Evolutionary conservation across 2,113 vertebrate genomes (phyloP), one percentile per base, ranked within the genome.

Genomic region (Cettia cetti): DNA sequence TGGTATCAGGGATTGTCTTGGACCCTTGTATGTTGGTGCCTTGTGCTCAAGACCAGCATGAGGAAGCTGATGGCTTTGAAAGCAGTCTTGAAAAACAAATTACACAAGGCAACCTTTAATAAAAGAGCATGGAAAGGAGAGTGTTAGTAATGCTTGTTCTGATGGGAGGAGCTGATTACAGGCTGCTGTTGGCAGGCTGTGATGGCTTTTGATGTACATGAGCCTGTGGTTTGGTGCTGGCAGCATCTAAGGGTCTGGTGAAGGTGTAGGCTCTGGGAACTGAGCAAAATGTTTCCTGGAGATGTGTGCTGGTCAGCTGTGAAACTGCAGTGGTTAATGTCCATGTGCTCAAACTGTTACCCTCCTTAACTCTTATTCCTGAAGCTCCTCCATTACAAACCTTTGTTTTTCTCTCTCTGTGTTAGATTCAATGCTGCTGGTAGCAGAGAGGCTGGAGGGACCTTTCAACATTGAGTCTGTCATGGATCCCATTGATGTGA

Each of bases 391-490:
- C 24, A 6, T 64, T 68, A 49, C 79, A 64, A 71, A 4, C 15
- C 21, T 54, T 66, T 0, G 0, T 59, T 60, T 60, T 60, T 60
- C 57, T 37, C 15, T 60, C 35, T 60, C 24, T 60, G 24, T 60
- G 35, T 27, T 60, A 61, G 59, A 61, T 61, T 61, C 99, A 0
- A 99, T 99, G 99, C 94, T 99, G 13, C 96, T 98, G 97, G 98
- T 99, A 23, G 99, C 98, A 0, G 99, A 99, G 87, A 98, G 99
- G 86, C 98, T 99, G 5, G 99, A 99, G 76, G 99, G 99, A 19
- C 99, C 99, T 20, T 99, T 99, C 91, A 99, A 99, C 94, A 99
- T 99, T 22, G 99, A 99, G 94, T 98, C 99, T 0, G 98, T 99
- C 86, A 98, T 99, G 98, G 99, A 99, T 80, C 99, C 99, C 69